These are phyloP conservation scores for Cyprinus carpio DNA, from an alignment of 2,113 vertebrate species.

Conservation along the genomic window DNA sequence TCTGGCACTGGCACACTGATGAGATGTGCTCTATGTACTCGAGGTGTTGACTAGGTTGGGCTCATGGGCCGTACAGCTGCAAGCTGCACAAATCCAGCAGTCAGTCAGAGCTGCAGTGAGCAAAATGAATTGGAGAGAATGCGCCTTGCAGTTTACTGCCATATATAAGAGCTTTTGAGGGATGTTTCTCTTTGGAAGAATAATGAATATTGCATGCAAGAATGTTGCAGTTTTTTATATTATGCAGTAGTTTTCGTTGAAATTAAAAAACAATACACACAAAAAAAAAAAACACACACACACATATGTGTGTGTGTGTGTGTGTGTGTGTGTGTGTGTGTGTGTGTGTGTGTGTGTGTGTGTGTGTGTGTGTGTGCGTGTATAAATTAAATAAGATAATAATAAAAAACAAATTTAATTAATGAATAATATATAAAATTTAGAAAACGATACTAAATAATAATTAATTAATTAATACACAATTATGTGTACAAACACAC, in stretches of 20 bases:
- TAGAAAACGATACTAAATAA: too few relatives aligned
- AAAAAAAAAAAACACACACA: too few relatives aligned
- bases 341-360: too few relatives aligned
- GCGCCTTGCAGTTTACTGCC: not conserved
- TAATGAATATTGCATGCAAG: not conserved
- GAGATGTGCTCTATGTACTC: conserved; percentile 47
- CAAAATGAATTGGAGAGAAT: not conserved
- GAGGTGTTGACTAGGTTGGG: not conserved
- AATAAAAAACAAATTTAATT: too few relatives aligned
- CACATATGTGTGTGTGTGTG: too few relatives aligned
- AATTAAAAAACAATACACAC: too few relatives aligned
- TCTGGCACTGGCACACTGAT: conserved; percentile 61
- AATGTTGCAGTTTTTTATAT: not conserved
- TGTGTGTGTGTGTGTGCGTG: too few relatives aligned
- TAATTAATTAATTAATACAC: too few relatives aligned
- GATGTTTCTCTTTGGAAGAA: not conserved
- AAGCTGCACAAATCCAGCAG: not conserved
- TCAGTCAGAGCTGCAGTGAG: not conserved
- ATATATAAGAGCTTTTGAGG: not conserved
- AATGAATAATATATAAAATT: too few relatives aligned
- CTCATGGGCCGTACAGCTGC: conserved; percentile 29
- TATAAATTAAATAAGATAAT: too few relatives aligned
- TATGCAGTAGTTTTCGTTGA: not conserved
- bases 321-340: too few relatives aligned
- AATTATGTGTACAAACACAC: too few relatives aligned